A percentile compares a stretch with the other conserved stretches of the same genome.
phyloP scores from a whole-genome alignment of 2,797 vertebrate genomes.

The Spheniscus humboldti region DNA sequence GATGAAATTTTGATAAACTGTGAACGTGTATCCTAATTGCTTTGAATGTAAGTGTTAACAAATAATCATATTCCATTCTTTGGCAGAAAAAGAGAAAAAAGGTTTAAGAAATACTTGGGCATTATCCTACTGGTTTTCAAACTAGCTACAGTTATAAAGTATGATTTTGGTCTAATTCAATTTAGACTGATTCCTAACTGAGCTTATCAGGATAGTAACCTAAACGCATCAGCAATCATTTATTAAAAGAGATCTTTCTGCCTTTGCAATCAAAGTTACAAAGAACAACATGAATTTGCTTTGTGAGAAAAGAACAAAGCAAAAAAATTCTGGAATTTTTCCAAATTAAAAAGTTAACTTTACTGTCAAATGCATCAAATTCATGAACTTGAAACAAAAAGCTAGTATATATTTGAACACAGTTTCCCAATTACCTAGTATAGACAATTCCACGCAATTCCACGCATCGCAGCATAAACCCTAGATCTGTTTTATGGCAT shows the following conservation, averaged over 20 bases:
- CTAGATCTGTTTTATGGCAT: neutral
- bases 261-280: neutral
- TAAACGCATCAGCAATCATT: neutral
- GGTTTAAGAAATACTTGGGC: neutral
- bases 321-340: neutral
- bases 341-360: neutral
- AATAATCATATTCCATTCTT: neutral
- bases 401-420: neutral
- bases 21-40: neutral
- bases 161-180: neutral
- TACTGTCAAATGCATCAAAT: neutral
- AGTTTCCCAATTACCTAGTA: neutral
- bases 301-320: neutral
- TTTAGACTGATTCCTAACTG: neutral
- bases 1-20: neutral
- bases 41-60: neutral
- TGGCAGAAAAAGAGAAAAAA: neutral
- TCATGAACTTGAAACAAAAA: neutral
- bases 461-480: fast-evolving
- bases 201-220: neutral
- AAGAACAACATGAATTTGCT: neutral
- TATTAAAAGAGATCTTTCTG: neutral
- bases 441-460: neutral
- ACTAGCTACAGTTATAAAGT: neutral
- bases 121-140: neutral